These are phyloP conservation scores for Xanthostigma xanthostigma DNA, from an alignment of 2,888 invertebrate species.

Conservation along the genomic window DNA sequence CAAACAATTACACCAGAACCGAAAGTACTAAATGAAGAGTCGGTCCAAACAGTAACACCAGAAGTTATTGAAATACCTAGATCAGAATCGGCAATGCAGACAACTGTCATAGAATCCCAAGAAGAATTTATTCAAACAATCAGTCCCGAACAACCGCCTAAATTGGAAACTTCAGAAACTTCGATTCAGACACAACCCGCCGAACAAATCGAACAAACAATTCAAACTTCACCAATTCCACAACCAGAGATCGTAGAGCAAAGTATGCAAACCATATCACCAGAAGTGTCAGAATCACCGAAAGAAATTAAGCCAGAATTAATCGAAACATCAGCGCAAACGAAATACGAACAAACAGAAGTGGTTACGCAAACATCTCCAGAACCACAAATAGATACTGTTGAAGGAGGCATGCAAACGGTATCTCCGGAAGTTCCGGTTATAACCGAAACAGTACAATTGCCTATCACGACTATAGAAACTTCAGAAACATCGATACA, in stretches of 20 bases:
- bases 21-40: slow-evolving; percentile 21
- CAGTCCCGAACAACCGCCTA: slow-evolving; percentile 21
- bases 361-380: slow-evolving; percentile 8
- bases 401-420: slow-evolving; percentile 5
- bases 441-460: background rate
- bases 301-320: slow-evolving; percentile 2
- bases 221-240: slow-evolving; percentile 22
- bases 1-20: slow-evolving; percentile 28
- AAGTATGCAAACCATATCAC: slow-evolving; percentile 21
- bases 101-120: slow-evolving; percentile 18
- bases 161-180: slow-evolving; percentile 29
- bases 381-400: slow-evolving; percentile 8
- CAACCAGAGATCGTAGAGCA: slow-evolving; percentile 17
- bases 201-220: slow-evolving; percentile 17
- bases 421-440: slow-evolving; percentile 1
- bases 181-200: slow-evolving; percentile 17
- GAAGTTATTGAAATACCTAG: slow-evolving; percentile 15
- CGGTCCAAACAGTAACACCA: slow-evolving; percentile 22
- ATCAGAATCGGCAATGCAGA: slow-evolving; percentile 26
- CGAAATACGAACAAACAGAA: background rate
- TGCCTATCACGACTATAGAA: slow-evolving; percentile 16
- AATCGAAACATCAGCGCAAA: background rate
- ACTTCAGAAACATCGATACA: slow-evolving; percentile 31
- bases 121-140: slow-evolving; percentile 29
- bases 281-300: slow-evolving; percentile 13